Conservation (phyloP, 2,113 vertebrate species). For the Manacus vitellinus region DNA sequence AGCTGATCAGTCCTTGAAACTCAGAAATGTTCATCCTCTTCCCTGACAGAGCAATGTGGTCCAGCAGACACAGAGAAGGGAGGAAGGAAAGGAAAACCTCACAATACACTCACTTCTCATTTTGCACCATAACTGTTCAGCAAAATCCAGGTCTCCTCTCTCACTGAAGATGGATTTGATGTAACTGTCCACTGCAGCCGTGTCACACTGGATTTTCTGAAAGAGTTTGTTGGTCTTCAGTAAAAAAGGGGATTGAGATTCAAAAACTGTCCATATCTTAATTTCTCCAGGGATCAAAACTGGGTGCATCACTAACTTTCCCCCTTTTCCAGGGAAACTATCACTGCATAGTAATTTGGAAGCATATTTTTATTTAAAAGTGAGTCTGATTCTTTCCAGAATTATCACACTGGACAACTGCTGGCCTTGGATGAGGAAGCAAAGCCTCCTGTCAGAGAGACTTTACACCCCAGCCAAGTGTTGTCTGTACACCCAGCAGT, state of each 20-base stretch:
- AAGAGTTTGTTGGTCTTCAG: neutral
- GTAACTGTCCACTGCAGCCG: constrained; percentile 70
- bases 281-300: neutral
- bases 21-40: neutral
- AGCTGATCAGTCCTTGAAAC: neutral
- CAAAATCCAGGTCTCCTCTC: constrained; percentile 90
- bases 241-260: neutral
- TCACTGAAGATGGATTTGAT: constrained; percentile 81
- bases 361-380: neutral
- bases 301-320: neutral
- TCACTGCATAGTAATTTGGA: neutral
- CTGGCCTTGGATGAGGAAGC: neutral
- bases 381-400: neutral
- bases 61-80: neutral
- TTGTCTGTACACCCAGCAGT: neutral
- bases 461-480: neutral
- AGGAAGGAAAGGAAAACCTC: neutral
- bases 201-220: constrained; percentile 73
- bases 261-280: neutral
- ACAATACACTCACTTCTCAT: constrained; percentile 83
- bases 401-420: neutral
- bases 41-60: neutral
- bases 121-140: constrained; percentile 91
- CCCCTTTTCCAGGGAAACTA: neutral
- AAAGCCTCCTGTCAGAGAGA: neutral